Evolutionary conservation across 1,140 invertebrate genomes (phyloP).

Genomic region (Gonatopus flavifemur): DNA sequence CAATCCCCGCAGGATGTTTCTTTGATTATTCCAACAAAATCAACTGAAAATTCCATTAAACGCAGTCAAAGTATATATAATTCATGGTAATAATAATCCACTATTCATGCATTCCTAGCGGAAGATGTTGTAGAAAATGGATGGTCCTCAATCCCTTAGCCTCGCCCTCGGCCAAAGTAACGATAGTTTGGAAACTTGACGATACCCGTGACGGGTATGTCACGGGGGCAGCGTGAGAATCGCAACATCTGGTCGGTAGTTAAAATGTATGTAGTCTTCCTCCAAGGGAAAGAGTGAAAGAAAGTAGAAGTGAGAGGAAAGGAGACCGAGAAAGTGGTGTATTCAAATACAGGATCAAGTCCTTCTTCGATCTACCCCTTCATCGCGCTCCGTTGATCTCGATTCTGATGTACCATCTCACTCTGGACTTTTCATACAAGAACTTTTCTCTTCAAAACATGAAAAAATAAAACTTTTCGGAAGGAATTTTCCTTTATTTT

Average conservation of each 20-base stretch:
- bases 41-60: no score
- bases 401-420: slow-evolving; percentile 46
- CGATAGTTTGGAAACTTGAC: slow-evolving; percentile 57
- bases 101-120: no score
- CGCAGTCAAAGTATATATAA: no score
- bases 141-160: no score
- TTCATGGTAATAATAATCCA: no score
- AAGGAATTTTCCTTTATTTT: no score
- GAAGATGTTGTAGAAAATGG: no score
- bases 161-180: slow-evolving; percentile 40
- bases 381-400: slow-evolving; percentile 54
- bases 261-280: slow-evolving; percentile 60
- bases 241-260: slow-evolving; percentile 55
- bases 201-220: slow-evolving; percentile 33
- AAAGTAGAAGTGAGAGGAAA: no score
- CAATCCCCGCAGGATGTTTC: no score
- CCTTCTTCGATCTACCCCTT: slow-evolving; percentile 48
- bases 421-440: no score
- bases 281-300: slow-evolving; percentile 15
- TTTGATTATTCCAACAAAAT: no score
- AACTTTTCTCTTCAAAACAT: no score
- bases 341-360: slow-evolving; percentile 61
- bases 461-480: slow-evolving; percentile 53
- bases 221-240: slow-evolving; percentile 52
- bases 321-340: slow-evolving; percentile 49